Evolutionary conservation across 2,797 vertebrate species (phyloP), one percentile per base, ranked within the genome.

Genomic region (Tinamus major): DNA sequence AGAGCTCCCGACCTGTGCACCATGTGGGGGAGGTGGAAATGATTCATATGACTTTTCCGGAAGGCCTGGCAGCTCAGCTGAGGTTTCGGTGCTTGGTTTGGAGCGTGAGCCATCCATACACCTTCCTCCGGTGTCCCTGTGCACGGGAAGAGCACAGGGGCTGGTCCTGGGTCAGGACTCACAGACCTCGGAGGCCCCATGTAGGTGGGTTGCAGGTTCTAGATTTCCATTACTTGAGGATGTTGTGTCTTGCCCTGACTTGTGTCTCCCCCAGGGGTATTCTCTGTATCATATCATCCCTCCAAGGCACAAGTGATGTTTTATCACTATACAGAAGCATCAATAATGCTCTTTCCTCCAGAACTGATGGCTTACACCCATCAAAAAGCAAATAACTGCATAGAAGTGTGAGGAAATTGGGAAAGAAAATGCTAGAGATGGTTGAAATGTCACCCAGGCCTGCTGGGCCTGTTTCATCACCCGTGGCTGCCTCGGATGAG

Each of bases 1-100:
- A 85, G 27, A 77, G 24, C 56, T 94, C 83, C 88, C 91, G 93
- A 92, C 85, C 92, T 79, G 68, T 84, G 80, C 78, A 49, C 15
- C 69, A 53, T 20, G 51, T 35, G 51, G 23, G 51, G 26, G 26
- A 26, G 8, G 26, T 24, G 35, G 81, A 92, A 92, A 71, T 92
- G 92, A 95, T 92, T 92, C 93, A 94, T 62, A 86, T 13, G 1
- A 10, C 8, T 71, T 87, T 87, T 84, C 29, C 65, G 62, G 53
- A 64, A 89, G 69, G 64, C 89, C 35, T 56, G 71, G 91, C 85
- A 68, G 70, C 75, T 96, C 39, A 20, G 39, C 42, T 63, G 21
- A 33, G 68, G 56, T 55, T 94, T 88, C 35, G 83, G 79, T 76
- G 56, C 59, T 1, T 46, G 14, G 75, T 81, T 91, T 55, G 76